Conservation (phyloP, 2,797 vertebrate genomes). For the Alca torda region DNA sequence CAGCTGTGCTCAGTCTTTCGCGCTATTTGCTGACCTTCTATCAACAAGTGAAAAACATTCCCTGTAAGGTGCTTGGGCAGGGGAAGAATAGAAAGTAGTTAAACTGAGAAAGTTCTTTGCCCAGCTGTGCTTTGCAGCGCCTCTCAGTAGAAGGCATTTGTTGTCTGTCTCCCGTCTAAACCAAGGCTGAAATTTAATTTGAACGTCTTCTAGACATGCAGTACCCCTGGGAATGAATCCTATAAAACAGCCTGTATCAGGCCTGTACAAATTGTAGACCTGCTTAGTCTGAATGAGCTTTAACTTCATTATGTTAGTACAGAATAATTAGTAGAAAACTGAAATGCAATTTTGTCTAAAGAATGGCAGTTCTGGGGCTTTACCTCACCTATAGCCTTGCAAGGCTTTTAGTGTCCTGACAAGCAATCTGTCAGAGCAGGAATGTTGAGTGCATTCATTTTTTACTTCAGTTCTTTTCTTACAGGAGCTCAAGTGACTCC, state of each 20-base stretch:
- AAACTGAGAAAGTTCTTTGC: background rate
- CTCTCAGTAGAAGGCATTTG: background rate
- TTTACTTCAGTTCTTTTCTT: constrained; percentile 63
- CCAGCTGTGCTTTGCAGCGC: background rate
- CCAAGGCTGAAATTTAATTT: constrained; percentile 2
- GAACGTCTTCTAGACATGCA: background rate
- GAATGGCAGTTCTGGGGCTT: constrained; percentile 45
- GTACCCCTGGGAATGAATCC: background rate
- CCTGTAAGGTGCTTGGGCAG: background rate
- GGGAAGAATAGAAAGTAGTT: background rate
- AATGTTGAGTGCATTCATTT: constrained; percentile 65
- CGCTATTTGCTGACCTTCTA: background rate
- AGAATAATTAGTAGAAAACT: constrained; percentile 54
- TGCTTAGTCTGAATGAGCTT: constrained; percentile 38
- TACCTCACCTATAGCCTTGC: constrained; percentile 52
- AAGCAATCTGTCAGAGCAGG: constrained; percentile 56
- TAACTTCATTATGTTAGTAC: constrained; percentile 36
- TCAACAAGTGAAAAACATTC: background rate
- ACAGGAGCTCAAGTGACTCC: constrained; percentile 61
- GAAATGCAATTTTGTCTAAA: constrained; percentile 47
- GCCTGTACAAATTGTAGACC: background rate
- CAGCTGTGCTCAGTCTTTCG: background rate
- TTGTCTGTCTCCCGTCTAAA: background rate
- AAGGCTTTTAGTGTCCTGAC: constrained; percentile 64
- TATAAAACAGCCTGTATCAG: background rate